A percentile compares a stretch with the other conserved stretches of the same genome.
Conservation (phyloP, 2,888 invertebrate species). For the Meghimatium bilineatum region DNA sequence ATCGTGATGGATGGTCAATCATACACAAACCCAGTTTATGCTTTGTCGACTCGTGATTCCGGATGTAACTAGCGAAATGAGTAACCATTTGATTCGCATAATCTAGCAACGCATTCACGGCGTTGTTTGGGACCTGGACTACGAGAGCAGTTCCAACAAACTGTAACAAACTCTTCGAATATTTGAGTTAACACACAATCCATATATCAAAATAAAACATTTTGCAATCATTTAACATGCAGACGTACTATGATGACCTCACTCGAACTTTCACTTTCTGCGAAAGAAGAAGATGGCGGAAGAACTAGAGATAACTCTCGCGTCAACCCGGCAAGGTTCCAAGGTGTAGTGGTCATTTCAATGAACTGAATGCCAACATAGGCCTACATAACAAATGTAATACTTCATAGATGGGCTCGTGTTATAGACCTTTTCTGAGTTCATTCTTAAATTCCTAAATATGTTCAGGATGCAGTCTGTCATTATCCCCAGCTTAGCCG, state of each 20-base stretch:
- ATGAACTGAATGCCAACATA: too few relatives aligned
- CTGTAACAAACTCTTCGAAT: neutral
- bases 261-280: slow-evolving; percentile 44
- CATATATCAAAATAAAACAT: neutral
- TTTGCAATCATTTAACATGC: neutral
- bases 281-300: slow-evolving; percentile 33
- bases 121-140: neutral
- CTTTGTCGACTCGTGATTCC: slow-evolving; percentile 11
- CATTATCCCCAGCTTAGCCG: too few relatives aligned
- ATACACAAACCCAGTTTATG: neutral
- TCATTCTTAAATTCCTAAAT: too few relatives aligned
- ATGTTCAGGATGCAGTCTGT: too few relatives aligned
- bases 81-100: neutral
- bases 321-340: slow-evolving; percentile 1
- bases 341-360: too few relatives aligned
- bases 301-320: neutral
- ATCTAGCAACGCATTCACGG: neutral
- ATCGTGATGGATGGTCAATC: neutral
- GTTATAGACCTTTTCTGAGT: too few relatives aligned
- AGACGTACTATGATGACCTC: neutral
- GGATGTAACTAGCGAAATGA: neutral
- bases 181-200: neutral
- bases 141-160: neutral
- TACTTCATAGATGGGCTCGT: too few relatives aligned
- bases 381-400: too few relatives aligned